These are phyloP conservation scores for Cyprinus carpio DNA, from an alignment of 2,113 vertebrate genomes.

Conservation along the genomic window DNA sequence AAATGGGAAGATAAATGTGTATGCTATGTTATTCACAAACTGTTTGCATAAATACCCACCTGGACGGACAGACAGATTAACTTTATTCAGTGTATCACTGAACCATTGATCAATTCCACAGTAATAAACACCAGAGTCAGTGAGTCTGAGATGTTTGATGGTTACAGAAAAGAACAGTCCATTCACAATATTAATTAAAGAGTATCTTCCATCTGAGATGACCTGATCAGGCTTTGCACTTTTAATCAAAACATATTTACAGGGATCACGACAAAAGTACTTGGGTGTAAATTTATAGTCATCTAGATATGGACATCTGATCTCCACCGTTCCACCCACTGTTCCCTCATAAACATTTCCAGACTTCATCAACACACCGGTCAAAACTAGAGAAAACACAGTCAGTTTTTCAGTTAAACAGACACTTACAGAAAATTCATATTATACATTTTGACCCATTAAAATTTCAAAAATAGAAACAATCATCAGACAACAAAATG, in stretches of 20 bases:
- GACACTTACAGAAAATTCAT: too few relatives aligned
- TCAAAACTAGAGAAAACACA: slow-evolving; percentile 30
- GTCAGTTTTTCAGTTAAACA: background rate
- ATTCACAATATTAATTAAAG: background rate
- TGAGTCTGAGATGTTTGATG: slow-evolving; percentile 39
- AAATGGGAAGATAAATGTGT: background rate
- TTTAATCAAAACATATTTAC: slow-evolving; percentile 46
- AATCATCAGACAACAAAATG: background rate
- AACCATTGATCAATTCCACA: slow-evolving; percentile 51
- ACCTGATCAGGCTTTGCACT: background rate
- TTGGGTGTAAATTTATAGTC: slow-evolving; percentile 17
- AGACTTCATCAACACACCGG: slow-evolving; percentile 5
- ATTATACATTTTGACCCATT: too few relatives aligned
- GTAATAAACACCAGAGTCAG: slow-evolving; percentile 56
- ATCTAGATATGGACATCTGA: slow-evolving; percentile 47
- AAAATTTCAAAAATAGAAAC: background rate
- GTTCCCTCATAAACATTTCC: slow-evolving; percentile 21
- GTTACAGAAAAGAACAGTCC: slow-evolving; percentile 33
- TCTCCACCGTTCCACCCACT: slow-evolving; percentile 41
- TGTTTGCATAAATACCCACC: slow-evolving; percentile 33
- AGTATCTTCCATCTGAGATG: slow-evolving; percentile 42
- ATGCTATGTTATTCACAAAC: background rate
- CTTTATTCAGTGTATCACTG: background rate
- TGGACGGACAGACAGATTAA: slow-evolving; percentile 38
- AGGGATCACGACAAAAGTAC: slow-evolving; percentile 53